Base-by-base conservation (phyloP, 1,140 invertebrate genomes). In the Hirudo medicinalis region DNA sequence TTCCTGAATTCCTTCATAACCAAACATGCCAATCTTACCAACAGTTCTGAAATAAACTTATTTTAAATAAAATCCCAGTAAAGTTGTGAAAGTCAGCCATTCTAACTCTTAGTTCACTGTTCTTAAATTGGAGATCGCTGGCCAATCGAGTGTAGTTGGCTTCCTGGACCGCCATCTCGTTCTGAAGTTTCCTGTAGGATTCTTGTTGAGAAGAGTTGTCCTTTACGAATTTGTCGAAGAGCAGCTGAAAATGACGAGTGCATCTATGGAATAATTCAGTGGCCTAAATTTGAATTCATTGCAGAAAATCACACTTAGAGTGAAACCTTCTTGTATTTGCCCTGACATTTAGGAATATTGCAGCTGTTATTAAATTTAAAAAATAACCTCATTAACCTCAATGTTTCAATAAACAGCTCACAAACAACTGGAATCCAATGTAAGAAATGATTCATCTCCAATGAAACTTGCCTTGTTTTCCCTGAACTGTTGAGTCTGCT, bases 161-260 rank as follows among this genome's bases (percentile, higher is more conserved):
- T 32, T 63, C 57, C 57, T 63, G 57, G 8, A 63, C 22, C 8
- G 57, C 57, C 29, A 63, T 25, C 15, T 63, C 57, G 19, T 76
- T 69, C 70, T 82, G 78, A 20, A 82, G 74, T 63, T 83, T 82
- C 63, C 76, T 76, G 71, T 79, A 78, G 13, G 79, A 70, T 17
- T 76, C 75, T 53, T 78, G 79, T 63, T 80, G 70, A 22, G 80
- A 74, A 67, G 83, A 81, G 19, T 76, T 74, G 73, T 83, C 81
- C 74, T 82, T 83, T 53, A 79, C 73, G 3, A 77, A 74, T 43
- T 80, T 71, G 66, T 82, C 80, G 75, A 79, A 78, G 69, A 78
- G 71, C 40, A 81, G 75, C 80, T 81, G 70, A 54, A 54, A 70
- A 49, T 73, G 20, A 22, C 11, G 9, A 17, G 9, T 49, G 43